phyloP scores from a whole-genome alignment of 2,797 vertebrate genomes.

The Characodon lateralis region DNA sequence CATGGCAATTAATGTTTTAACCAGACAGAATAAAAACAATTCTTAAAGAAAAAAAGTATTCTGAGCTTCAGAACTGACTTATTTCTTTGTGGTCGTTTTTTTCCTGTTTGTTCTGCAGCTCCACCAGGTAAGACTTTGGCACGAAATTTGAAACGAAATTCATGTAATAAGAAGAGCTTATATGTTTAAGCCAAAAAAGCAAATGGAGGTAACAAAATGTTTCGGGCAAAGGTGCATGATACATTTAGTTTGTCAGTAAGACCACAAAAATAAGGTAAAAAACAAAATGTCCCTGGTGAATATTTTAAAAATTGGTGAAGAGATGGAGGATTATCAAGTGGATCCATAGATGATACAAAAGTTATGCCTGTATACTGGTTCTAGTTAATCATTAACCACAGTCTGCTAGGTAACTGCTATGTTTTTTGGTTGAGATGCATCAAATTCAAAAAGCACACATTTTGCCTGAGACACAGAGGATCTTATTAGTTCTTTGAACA shows the following conservation, averaged over 20 bases:
- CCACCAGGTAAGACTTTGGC: too few species aligned
- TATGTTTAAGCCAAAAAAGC: neutral
- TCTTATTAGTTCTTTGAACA: neutral
- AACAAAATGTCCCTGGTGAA: neutral
- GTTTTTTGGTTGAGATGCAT: neutral
- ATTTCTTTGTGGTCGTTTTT: neutral
- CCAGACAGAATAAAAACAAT: neutral
- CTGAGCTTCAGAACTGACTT: neutral
- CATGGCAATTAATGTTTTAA: conserved; percentile 15
- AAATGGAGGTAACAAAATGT: neutral
- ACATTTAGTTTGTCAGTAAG: neutral
- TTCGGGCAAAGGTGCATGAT: neutral
- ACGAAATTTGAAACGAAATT: neutral
- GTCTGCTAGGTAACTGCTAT: neutral
- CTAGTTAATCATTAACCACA: neutral
- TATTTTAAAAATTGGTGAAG: neutral
- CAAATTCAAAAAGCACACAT: neutral
- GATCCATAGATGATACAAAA: neutral
- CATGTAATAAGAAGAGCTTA: neutral
- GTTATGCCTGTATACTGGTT: neutral
- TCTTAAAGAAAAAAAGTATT: neutral
- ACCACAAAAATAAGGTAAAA: neutral
- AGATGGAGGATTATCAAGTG: neutral
- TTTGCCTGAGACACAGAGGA: neutral
- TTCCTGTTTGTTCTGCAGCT: neutral